These are phyloP conservation scores for Netelia fuscicornis DNA, from an alignment of 2,888 invertebrate genomes.

Conservation along the genomic window DNA sequence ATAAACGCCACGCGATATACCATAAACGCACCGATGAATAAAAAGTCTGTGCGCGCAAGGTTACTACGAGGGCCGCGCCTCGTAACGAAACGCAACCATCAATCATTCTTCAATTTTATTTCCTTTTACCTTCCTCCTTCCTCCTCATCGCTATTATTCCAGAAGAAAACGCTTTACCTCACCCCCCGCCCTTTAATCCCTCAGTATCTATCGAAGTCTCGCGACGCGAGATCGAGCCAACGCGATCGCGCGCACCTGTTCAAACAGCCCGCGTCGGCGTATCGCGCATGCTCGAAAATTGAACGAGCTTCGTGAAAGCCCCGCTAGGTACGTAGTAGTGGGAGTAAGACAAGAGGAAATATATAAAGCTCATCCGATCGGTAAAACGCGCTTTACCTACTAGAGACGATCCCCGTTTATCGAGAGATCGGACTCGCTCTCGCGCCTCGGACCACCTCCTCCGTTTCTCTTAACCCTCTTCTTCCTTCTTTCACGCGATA, in stretches of 20 bases:
- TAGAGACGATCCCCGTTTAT: constrained; percentile 59
- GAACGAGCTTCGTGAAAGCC: background rate
- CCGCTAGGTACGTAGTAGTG: background rate
- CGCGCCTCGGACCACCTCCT: constrained; percentile 34
- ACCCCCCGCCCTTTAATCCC: background rate
- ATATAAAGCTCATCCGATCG: constrained; percentile 54
- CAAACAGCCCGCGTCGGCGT: constrained; percentile 46
- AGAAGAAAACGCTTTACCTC: constrained; percentile 17
- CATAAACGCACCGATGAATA: background rate
- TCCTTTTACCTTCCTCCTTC: background rate
- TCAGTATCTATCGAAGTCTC: too few relatives aligned
- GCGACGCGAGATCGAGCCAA: too few relatives aligned
- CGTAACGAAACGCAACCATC: constrained; percentile 42
- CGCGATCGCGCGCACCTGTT: constrained; percentile 56
- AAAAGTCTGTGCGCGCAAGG: constrained; percentile 14
- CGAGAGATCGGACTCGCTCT: constrained; percentile 52
- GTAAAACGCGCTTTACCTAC: constrained; percentile 51
- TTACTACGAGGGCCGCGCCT: constrained; percentile 21
- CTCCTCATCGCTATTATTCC: constrained; percentile 36
- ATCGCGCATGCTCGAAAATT: constrained; percentile 6
- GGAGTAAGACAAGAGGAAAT: constrained; percentile 21
- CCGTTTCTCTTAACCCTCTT: constrained; percentile 27
- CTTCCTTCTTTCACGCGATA: constrained; percentile 7
- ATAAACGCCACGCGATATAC: too few relatives aligned
- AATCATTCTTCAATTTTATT: constrained; percentile 40